These are phyloP conservation scores for Caligus rogercresseyi DNA, from an alignment of 1,140 invertebrate genomes.

Conservation along the genomic window DNA sequence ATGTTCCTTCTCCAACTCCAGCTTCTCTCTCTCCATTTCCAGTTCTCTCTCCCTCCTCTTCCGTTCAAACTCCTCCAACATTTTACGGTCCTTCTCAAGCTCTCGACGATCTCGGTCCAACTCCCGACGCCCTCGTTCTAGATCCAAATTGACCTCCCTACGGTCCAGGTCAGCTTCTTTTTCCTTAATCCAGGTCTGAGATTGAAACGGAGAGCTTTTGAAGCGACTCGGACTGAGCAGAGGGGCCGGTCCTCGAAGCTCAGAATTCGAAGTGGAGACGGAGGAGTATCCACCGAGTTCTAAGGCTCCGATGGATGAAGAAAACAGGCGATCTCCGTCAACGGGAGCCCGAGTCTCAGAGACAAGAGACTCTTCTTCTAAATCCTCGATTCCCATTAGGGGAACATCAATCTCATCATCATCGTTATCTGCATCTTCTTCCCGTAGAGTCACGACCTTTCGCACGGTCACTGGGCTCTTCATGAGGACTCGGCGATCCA, in stretches of 20 bases:
- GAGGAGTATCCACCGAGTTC: neutral
- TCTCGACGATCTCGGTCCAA: neutral
- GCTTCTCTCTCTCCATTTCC: neutral
- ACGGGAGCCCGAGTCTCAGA: neutral
- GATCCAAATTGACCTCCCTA: neutral
- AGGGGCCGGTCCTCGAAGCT: neutral
- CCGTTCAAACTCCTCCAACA: neutral
- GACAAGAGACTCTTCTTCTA: neutral
- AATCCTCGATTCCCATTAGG: neutral
- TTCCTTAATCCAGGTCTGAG: neutral
- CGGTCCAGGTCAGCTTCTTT: neutral
- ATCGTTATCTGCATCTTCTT: neutral
- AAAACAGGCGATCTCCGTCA: neutral
- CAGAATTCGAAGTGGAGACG: neutral
- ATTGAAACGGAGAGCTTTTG: neutral
- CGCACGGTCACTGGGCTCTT: neutral
- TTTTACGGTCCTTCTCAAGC: neutral
- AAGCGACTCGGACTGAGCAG: neutral
- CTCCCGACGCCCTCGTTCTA: neutral
- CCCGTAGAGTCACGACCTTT: neutral
- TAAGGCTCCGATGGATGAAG: neutral
- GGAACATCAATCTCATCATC: neutral
- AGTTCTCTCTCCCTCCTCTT: neutral
- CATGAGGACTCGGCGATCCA: neutral
- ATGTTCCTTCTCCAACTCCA: neutral